Percentiles rank a stretch among this genome's conserved stretches.
Conservation (phyloP, 2,113 vertebrate species). For the Ciconia stormi region DNA sequence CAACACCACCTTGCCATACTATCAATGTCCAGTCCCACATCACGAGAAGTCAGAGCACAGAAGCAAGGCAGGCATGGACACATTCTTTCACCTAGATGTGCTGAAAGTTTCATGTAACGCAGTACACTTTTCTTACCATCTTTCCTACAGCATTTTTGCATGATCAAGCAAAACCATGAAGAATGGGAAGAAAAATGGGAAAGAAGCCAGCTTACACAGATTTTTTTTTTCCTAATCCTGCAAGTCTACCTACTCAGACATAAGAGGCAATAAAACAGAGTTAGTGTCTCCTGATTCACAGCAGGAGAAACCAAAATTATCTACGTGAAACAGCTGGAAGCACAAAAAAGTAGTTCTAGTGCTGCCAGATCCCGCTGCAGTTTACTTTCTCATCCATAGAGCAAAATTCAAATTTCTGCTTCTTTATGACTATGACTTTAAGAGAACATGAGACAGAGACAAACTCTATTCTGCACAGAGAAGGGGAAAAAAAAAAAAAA, state of each 20-base stretch:
- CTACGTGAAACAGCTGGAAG: constrained; percentile 4
- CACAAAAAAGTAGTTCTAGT: neutral
- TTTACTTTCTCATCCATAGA: neutral
- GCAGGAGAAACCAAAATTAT: constrained; percentile 17
- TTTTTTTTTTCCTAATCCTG: neutral
- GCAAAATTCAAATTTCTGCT: constrained; percentile 8
- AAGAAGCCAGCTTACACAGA: neutral
- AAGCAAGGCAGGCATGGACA: neutral
- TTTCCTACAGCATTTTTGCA: neutral
- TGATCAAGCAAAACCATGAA: neutral
- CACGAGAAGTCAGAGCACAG: neutral
- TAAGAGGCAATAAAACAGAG: constrained; percentile 2
- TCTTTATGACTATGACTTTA: neutral
- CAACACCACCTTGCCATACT: neutral
- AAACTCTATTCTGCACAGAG: neutral
- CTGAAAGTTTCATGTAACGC: neutral
- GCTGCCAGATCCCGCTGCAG: neutral
- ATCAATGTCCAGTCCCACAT: neutral
- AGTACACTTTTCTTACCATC: neutral
- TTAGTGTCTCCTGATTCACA: neutral
- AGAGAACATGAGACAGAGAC: neutral
- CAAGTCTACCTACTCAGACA: neutral
- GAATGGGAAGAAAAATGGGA: neutral
- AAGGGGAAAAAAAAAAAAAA: neutral
- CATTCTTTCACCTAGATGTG: rapidly evolving